phyloP scores from a whole-genome alignment of 2,113 vertebrate genomes.

The Otocyon megalotis region DNA sequence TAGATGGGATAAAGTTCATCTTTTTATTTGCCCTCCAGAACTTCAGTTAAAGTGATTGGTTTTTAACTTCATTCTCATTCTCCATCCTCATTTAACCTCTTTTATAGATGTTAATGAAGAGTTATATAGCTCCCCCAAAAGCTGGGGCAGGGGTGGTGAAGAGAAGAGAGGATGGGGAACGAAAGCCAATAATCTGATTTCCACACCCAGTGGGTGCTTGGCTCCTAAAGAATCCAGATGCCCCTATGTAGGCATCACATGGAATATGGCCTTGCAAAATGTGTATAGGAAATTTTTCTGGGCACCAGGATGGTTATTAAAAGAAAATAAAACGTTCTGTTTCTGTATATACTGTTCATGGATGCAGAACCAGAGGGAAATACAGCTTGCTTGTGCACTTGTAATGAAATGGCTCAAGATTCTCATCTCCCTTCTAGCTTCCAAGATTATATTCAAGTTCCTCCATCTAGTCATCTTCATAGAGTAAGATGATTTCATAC shows the following conservation, averaged over 20 bases:
- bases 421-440: background rate
- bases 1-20: background rate
- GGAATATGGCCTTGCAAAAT: background rate
- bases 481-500: background rate
- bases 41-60: background rate
- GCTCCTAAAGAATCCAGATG: background rate
- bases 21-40: background rate
- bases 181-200: background rate
- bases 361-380: background rate
- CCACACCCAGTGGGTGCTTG: background rate
- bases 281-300: background rate
- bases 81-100: background rate
- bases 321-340: background rate
- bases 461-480: background rate
- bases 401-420: background rate
- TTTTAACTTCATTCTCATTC: background rate
- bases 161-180: background rate
- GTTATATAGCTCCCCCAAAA: background rate
- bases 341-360: background rate
- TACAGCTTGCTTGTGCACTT: background rate
- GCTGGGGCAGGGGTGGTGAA: background rate
- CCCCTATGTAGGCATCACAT: background rate
- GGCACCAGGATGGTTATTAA: background rate
- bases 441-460: background rate
- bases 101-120: background rate